Base-by-base conservation (phyloP, 1,140 invertebrate species). In the Micrasema minimum region DNA sequence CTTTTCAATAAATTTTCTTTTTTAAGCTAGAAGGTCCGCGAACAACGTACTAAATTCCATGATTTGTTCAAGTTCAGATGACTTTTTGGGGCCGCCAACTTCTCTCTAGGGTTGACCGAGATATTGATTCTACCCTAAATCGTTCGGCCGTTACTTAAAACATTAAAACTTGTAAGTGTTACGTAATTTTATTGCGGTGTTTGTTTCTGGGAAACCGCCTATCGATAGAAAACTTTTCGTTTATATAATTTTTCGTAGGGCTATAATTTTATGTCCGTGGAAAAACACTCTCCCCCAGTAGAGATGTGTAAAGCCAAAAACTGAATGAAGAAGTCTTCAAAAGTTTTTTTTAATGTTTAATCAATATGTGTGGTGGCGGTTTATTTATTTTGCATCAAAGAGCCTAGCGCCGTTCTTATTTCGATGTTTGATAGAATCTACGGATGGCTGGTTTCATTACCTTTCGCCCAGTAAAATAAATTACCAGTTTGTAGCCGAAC, bases 31-130 rank as follows among this genome's bases (percentile, higher is more conserved):
- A 69, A 69, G 67, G 67, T 69, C 57, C 35, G n/a, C 53, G 53
- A 65, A 70, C 37, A 70, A 62, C 57, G 59, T 46, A 53, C 26
- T 70, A 70, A 70, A 70, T 70, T 70, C 59, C 43, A 48, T 62
- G 68, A 70, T 70, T 70, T 70, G 59, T 70, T 64, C 37, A 61
- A 69, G 51, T 57, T 69, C 66, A 48, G 66, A 69, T 69, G 66
- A 69, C 66, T 69, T 59, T 48, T 59, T 46, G 53, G n/a, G 66
- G 22, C 41, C 31, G 16, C 12, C 22, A 35, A n/a, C 37, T 22
- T 20, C 55, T 4, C 20, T 22, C 10, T 53, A 2, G 26, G 20
- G n/a, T n/a, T 20, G 11, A 53, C 55, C 55, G 6, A 38, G 37
- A 59, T 59, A 59, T 59, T 59, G 55, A 59, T 59, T 59, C 18